Conservation (phyloP, 2,888 invertebrate species). For the Drosophila mulleri region DNA sequence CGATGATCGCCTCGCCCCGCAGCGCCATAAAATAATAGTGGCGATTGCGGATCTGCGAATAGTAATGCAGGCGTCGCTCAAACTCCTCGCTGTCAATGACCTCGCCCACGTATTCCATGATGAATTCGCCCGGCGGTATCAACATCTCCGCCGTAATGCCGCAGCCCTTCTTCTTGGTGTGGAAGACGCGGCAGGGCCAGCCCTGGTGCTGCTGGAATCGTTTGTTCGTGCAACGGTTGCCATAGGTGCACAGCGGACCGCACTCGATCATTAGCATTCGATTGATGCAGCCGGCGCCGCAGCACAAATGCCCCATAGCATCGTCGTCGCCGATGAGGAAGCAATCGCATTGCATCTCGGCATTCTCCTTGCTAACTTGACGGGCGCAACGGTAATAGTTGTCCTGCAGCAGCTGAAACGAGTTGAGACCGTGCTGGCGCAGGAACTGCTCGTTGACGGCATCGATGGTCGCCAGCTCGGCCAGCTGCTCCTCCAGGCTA, state of each 20-base stretch:
- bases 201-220: slow-evolving; percentile 95
- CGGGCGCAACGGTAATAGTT: slow-evolving; percentile 94
- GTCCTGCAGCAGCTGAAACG: slow-evolving; percentile 92
- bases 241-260: slow-evolving; percentile 95
- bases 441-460: slow-evolving; percentile 82
- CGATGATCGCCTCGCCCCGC: slow-evolving; percentile 96
- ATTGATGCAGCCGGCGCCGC: slow-evolving; percentile 98
- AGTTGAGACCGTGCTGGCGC: slow-evolving; percentile 86
- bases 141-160: slow-evolving; percentile 89
- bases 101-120: slow-evolving; percentile 99
- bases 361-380: slow-evolving; percentile 94
- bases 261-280: slow-evolving; percentile 99
- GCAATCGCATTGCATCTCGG: slow-evolving; percentile 98
- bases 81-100: slow-evolving; percentile 96
- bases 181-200: slow-evolving; percentile 93
- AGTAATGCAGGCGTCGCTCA: slow-evolving; percentile 93
- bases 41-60: slow-evolving; percentile 94
- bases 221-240: slow-evolving; percentile 96
- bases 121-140: slow-evolving; percentile 90
- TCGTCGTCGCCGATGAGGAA: slow-evolving; percentile 95
- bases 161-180: slow-evolving; percentile 97
- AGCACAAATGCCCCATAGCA: slow-evolving; percentile 92
- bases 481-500: slow-evolving; percentile 77
- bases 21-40: slow-evolving; percentile 99
- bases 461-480: slow-evolving; percentile 80